Evolutionary conservation across 2,888 invertebrate species (phyloP), one percentile per base, ranked within the genome.

Genomic region (Amblyjoppa proteus): DNA sequence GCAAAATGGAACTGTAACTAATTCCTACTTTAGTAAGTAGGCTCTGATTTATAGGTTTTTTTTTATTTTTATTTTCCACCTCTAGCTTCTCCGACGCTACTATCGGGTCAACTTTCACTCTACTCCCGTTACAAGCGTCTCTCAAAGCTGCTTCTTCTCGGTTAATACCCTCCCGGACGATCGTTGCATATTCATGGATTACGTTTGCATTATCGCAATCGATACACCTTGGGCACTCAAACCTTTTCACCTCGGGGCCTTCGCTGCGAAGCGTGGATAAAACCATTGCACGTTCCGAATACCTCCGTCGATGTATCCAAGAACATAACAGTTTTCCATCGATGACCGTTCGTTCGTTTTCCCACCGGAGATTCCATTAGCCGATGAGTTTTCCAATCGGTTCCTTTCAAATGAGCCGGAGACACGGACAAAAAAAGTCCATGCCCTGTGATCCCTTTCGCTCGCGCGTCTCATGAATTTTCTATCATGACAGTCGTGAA

Each of bases 1-100:
- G 92, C 90, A 91, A 92, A 93, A 92, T 92, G 91, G 90, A 89
- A 90, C 89, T 90, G 90, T 91, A 92, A 92, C 92, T 93, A 92
- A 93, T 93, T 93, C 90, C 89, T 87, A 91, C 90, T 89, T 86
- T 68, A 25, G 45, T 56, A 53, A 51, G 56, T 56, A 77, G 85
- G 83, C 86, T 83, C 85, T 92, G 91, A 93, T 93, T 93, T 92
- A 92, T 92, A 90, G 91, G 91, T 90, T 91, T 92, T 90, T 90
- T 92, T 90, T 89, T 89, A 88, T 90, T 89, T 91, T 89, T 91
- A 89, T 9, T 11, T 41, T 41, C 9, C 83, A 83, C 85, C 86
- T 84, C 79, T 84, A 87, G 85, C 16, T 58, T 78, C 56, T 51
- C 31, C 28, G 49, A 71, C 25, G 11, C n/a, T 6, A 25, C 49